These are phyloP conservation scores for Esperia sulphurella DNA, from an alignment of 2,888 invertebrate species.

Conservation along the genomic window DNA sequence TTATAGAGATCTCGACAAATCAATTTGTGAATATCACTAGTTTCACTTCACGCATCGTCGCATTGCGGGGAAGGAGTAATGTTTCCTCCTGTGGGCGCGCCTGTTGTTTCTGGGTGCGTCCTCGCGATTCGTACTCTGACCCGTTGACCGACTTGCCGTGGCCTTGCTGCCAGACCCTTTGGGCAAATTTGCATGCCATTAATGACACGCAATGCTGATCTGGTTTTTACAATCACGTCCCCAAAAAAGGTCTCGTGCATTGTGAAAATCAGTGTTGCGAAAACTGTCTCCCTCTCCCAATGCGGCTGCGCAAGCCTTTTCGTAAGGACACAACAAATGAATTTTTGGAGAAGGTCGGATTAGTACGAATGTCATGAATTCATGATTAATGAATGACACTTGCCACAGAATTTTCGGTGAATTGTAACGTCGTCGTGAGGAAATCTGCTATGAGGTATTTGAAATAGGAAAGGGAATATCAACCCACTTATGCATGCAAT, in stretches of 20 bases:
- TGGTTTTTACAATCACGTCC: not conserved
- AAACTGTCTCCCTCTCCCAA: not conserved
- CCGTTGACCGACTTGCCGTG: slow-evolving; percentile 64
- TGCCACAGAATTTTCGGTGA: too few species aligned
- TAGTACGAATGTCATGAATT: too few species aligned
- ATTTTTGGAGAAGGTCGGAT: too few species aligned
- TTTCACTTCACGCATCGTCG: slow-evolving; percentile 37
- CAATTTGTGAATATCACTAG: too few species aligned
- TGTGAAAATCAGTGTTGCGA: not conserved
- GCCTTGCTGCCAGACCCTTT: slow-evolving; percentile 52
- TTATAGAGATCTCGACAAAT: too few species aligned
- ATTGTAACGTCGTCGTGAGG: too few species aligned
- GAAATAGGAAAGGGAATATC: too few species aligned
- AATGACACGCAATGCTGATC: slow-evolving; percentile 34
- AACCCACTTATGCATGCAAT: too few species aligned
- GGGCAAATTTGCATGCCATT: slow-evolving; percentile 50
- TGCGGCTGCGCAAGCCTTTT: too few species aligned
- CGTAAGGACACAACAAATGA: too few species aligned
- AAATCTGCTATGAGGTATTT: too few species aligned
- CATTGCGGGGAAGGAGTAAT: slow-evolving; percentile 68
- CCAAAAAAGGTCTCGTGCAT: not conserved
- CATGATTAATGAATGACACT: too few species aligned
- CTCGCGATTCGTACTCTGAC: slow-evolving; percentile 60
- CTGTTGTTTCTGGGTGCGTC: slow-evolving; percentile 64
- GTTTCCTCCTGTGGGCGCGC: slow-evolving; percentile 60